These are phyloP conservation scores for Spilarctia lutea DNA, from an alignment of 2,888 invertebrate species.

Conservation along the genomic window DNA sequence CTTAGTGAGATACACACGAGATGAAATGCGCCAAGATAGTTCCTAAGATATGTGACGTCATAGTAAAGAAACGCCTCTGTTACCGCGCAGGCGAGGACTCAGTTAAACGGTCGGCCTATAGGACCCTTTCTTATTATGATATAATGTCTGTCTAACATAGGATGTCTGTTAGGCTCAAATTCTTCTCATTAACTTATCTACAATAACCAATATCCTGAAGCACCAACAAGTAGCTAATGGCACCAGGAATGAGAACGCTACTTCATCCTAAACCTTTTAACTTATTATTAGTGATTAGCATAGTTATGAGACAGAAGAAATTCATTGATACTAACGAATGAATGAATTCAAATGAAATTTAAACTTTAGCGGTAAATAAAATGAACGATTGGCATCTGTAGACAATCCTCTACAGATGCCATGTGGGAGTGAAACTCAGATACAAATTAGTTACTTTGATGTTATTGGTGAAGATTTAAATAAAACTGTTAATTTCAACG, in stretches of 20 bases:
- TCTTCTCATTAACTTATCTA: neutral
- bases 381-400: neutral
- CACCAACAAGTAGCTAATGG: neutral
- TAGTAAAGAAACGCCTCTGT: too few relatives aligned
- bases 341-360: neutral
- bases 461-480: neutral
- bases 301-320: neutral
- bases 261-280: neutral
- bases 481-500: neutral
- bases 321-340: neutral
- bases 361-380: neutral
- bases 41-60: too few relatives aligned
- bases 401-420: neutral
- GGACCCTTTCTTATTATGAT: too few relatives aligned
- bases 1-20: too few relatives aligned
- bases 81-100: too few relatives aligned
- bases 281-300: neutral
- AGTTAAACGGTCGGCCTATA: too few relatives aligned
- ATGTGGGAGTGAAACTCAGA: neutral
- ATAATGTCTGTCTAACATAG: too few relatives aligned
- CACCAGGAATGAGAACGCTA: too few relatives aligned
- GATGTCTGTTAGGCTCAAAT: neutral
- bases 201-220: too few relatives aligned
- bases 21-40: too few relatives aligned
- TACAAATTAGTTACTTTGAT: neutral